A percentile compares a stretch with the other conserved stretches of the same genome.
Conservation (phyloP, 2,888 invertebrate species). For the Drosophila paranaensis region DNA sequence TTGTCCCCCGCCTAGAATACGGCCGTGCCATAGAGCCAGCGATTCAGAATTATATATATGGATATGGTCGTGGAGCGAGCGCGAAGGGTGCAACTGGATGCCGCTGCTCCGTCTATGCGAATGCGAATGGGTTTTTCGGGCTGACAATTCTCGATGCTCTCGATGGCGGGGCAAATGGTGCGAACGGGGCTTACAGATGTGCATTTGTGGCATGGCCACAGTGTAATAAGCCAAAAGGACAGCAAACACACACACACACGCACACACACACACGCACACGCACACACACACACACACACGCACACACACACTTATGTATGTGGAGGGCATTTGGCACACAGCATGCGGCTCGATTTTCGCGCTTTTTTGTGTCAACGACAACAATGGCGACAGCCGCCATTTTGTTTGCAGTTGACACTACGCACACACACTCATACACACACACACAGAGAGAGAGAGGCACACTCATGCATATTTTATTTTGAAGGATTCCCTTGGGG, state of each 20-base stretch:
- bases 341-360: conserved; percentile 47
- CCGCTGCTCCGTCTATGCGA: conserved; percentile 13
- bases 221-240: conserved; percentile 45
- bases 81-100: background rate
- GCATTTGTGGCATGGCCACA: conserved; percentile 31
- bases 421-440: conserved; percentile 18
- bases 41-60: conserved; percentile 13
- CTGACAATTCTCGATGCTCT: conserved; percentile 13
- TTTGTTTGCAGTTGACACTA: conserved; percentile 73
- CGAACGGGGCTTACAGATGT: conserved; percentile 41
- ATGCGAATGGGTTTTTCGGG: conserved; percentile 19
- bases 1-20: conserved; percentile 46
- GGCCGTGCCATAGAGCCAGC: conserved; percentile 23
- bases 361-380: conserved; percentile 60
- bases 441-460: background rate
- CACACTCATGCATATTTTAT: conserved; percentile 35
- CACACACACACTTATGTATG: background rate
- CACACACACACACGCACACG: conserved; percentile 2
- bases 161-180: conserved; percentile 15
- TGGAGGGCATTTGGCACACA: conserved; percentile 13
- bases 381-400: conserved; percentile 50
- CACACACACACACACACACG: background rate
- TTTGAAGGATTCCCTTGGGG: conserved; percentile 9
- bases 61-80: background rate
- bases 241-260: conserved; percentile 22